Conservation (phyloP, 2,797 vertebrate species). For the Tarsius wallacei region DNA sequence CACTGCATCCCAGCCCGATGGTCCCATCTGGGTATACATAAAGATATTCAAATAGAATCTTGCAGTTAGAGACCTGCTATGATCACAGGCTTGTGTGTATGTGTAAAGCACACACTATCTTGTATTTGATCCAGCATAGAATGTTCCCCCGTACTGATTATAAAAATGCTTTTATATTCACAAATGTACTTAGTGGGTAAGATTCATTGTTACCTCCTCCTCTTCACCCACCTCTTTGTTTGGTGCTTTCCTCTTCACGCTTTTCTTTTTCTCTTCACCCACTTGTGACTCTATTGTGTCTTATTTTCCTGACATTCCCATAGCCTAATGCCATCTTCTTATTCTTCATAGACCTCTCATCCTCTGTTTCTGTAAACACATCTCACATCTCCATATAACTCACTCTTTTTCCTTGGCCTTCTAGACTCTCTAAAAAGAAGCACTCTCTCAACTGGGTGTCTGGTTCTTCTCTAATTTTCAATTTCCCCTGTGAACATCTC, state of each 20-base stretch:
- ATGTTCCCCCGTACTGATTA: slow-evolving; percentile 42
- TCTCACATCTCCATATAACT: slow-evolving; percentile 54
- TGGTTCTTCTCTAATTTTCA: slow-evolving; percentile 61
- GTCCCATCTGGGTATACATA: background rate
- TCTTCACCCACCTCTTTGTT: slow-evolving; percentile 34
- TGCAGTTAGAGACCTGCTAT: background rate
- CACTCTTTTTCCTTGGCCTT: background rate
- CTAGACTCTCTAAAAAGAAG: slow-evolving; percentile 45
- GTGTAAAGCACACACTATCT: background rate
- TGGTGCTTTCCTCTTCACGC: slow-evolving; percentile 50
- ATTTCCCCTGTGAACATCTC: slow-evolving; percentile 61
- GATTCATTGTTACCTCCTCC: background rate
- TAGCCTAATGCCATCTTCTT: slow-evolving; percentile 1
- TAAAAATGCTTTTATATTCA: slow-evolving; percentile 51
- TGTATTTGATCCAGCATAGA: slow-evolving; percentile 14
- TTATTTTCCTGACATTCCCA: slow-evolving; percentile 53
- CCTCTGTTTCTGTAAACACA: background rate
- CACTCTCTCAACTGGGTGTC: background rate
- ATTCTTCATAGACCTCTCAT: slow-evolving; percentile 43
- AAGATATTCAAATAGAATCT: slow-evolving; percentile 46
- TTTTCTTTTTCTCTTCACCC: slow-evolving; percentile 53
- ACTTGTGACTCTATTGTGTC: slow-evolving; percentile 37
- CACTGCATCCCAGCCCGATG: background rate
- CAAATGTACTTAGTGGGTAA: slow-evolving; percentile 47
- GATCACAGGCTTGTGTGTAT: slow-evolving; percentile 24